Conservation (phyloP, 2,888 invertebrate genomes). For the Iselma pallidipennis region DNA sequence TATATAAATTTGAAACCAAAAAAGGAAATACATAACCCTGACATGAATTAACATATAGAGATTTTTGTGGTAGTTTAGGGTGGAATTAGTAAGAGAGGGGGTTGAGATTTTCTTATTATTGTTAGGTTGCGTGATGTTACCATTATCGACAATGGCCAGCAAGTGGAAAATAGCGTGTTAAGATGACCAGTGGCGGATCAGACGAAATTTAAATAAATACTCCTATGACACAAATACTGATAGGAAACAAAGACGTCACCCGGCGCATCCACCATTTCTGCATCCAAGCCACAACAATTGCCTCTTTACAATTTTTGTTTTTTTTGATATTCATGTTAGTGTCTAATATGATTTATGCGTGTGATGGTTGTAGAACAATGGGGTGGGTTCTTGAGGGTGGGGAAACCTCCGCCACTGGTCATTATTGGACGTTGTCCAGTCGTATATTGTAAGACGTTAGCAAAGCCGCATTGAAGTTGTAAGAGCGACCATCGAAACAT, state of each 20-base stretch:
- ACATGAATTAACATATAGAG: conserved; percentile 28
- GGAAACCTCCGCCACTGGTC: conserved; percentile 31
- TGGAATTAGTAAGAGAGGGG: conserved; percentile 22
- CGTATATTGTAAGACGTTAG: conserved; percentile 37
- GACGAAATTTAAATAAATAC: conserved; percentile 19
- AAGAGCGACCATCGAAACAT: conserved; percentile 35
- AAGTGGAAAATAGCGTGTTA: conserved; percentile 55
- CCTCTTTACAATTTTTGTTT: too few species aligned
- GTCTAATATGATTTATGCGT: too few species aligned
- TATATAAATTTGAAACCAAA: not conserved
- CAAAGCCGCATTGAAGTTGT: conserved; percentile 42
- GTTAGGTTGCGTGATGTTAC: conserved; percentile 49
- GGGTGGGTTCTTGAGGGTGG: not conserved
- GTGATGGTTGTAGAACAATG: too few species aligned
- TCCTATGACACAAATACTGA: not conserved
- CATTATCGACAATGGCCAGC: conserved; percentile 45
- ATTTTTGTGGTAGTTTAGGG: conserved; percentile 29
- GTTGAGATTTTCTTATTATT: conserved; percentile 41
- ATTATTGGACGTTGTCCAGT: conserved; percentile 41
- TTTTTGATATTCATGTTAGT: too few species aligned
- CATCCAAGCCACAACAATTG: too few species aligned
- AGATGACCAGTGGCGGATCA: conserved; percentile 47
- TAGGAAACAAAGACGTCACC: not conserved
- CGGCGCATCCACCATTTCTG: conserved; percentile 15
- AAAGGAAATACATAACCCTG: conserved; percentile 31